Conservation (phyloP, 2,797 vertebrate species). For the Champsocephalus esox region DNA sequence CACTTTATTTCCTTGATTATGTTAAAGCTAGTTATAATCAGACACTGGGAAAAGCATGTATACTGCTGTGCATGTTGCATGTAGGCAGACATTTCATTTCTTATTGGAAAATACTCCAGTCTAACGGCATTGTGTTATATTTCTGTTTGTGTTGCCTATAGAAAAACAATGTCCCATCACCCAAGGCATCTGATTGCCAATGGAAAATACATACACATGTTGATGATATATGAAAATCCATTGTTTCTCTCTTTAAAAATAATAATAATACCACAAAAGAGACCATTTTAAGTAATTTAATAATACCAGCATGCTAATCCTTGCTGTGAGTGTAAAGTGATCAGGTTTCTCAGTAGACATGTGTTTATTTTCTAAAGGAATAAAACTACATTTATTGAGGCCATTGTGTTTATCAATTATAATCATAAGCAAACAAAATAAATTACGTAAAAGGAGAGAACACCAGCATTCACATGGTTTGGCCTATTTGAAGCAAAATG, state of each 20-base stretch:
- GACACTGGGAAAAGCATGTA: neutral
- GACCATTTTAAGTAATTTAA: neutral
- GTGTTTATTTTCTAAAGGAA: neutral
- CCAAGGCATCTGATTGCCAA: conserved; percentile 6
- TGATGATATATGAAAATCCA: neutral
- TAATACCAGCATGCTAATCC: neutral
- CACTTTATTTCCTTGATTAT: conserved; percentile 32
- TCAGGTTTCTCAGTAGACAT: neutral
- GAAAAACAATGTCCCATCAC: neutral
- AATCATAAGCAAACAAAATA: neutral
- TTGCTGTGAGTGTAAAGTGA: neutral
- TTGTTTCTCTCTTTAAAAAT: neutral
- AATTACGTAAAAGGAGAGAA: too few species aligned
- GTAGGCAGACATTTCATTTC: neutral
- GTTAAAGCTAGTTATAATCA: conserved; percentile 6
- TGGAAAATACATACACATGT: neutral
- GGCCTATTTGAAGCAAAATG: too few species aligned
- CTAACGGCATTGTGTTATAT: neutral
- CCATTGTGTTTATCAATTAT: neutral
- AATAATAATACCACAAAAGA: neutral
- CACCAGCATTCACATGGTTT: too few species aligned
- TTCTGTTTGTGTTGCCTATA: neutral
- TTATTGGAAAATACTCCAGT: neutral
- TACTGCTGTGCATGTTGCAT: neutral
- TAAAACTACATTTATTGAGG: neutral